Conservation (phyloP, 2,113 vertebrate genomes). For the Sinocyclocheilus maitianheensis region DNA sequence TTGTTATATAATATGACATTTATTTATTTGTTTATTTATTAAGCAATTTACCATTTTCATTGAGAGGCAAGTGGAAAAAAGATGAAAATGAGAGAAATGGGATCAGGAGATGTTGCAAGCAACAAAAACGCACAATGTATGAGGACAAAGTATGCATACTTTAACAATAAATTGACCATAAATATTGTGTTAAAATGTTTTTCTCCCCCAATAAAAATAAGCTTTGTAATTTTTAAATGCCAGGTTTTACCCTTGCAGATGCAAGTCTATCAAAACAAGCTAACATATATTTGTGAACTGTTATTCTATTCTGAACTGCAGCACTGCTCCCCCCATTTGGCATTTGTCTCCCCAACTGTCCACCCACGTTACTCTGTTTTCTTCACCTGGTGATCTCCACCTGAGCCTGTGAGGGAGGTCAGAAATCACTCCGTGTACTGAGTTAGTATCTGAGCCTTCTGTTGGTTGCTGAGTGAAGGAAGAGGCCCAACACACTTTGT, state of each 20-base stretch:
- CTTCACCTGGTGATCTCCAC: slow-evolving; percentile 37
- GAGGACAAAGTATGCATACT: too few relatives aligned
- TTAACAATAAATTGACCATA: too few relatives aligned
- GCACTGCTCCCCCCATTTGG: not conserved
- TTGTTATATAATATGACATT: too few relatives aligned
- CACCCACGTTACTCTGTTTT: not conserved
- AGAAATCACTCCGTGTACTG: slow-evolving; percentile 15
- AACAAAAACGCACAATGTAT: too few relatives aligned
- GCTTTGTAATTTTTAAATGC: too few relatives aligned
- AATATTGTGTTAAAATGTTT: too few relatives aligned
- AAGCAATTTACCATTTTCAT: too few relatives aligned
- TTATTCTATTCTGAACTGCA: not conserved
- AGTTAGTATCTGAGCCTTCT: slow-evolving; percentile 3
- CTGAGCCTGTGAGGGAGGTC: slow-evolving; percentile 20
- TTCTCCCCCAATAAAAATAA: too few relatives aligned
- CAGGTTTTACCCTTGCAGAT: not conserved
- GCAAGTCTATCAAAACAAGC: not conserved
- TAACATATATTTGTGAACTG: not conserved
- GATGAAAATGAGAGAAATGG: too few relatives aligned
- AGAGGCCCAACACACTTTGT: slow-evolving; percentile 25
- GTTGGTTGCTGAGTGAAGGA: slow-evolving; percentile 44
- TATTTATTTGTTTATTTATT: too few relatives aligned
- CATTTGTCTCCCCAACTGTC: not conserved
- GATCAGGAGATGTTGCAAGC: too few relatives aligned
- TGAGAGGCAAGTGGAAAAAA: too few relatives aligned